Evolutionary conservation across 2,797 vertebrate genomes (phyloP), one percentile per base, ranked within the genome.

Genomic region (Luscinia luscinia): DNA sequence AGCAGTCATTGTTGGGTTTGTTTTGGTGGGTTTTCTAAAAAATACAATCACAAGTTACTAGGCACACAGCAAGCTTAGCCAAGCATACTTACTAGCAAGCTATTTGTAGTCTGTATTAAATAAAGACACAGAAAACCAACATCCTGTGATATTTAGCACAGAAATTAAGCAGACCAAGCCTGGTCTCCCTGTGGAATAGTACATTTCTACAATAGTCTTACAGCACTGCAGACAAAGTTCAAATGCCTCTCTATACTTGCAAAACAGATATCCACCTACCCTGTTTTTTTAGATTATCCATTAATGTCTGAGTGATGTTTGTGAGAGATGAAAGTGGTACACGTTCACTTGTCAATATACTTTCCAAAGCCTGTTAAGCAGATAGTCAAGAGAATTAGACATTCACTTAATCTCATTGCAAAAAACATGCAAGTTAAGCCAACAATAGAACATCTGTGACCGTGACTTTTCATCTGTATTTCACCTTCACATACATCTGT

Each of bases 351-450:
- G 98, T 97, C 93, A 99, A 96, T 95, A 99, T 97, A 95, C 98
- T 99, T 97, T 99, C 99, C 97, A 99, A 96, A 72, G 99, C 99
- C 99, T 99, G 89, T 87, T 93, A 96, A 89, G 51, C 54, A 98
- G 67, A 97, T 3, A 75, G 59, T 45, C 40, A 94, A 84, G 18
- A 87, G 57, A 59, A 92, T 84, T 77, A 89, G 95, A 89, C 36
- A 82, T 69, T 84, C 72, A 38, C 23, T 94, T 90, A 67, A 64
- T 69, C 66, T 68, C 49, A 77, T 6, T 81, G 23, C 69, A 76
- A 82, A 80, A 80, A 89, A n/a, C 34, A 72, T 9, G 3, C 7
- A 91, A 80, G 8, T 15, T 73, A 72, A 79, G 51, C 19, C n/a
- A 84, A 75, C 26, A 92, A 43, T 0, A 82, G 38, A 15, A 70